Base-by-base conservation (phyloP, 2,797 vertebrate species). In the Parambassis ranga region DNA sequence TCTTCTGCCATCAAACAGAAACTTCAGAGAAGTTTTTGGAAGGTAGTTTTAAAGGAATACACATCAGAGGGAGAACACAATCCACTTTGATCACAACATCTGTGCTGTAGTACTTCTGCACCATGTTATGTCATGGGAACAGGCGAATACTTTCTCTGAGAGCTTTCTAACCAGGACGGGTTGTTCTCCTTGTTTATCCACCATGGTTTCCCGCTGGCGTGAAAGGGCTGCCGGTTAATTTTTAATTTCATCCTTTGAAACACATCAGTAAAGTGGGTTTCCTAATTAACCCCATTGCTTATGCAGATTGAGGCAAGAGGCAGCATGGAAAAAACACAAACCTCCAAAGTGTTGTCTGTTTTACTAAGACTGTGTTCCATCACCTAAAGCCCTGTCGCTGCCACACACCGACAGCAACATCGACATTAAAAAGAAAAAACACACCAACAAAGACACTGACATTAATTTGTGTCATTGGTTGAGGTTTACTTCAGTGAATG, bases 211-310 rank as follows among this genome's bases (percentile, higher is more conserved):
- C 74, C 39, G 46, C 70, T 84, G 85, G 75, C 43, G 69, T 82
- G 66, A 80, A 89, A 79, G 73, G 68, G 30, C 69, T 86, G 75
- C 16, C 53, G 23, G 62, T 89, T 83, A 84, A 90, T 89, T 88
- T 89, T 90, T 90, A 65, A 90, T 91, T 87, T 83, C 81, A 78
- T 85, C 83, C 85, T 89, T 90, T 91, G 89, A 91, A 92, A 90
- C 80, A 75, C 87, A 72, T 85, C 81, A 71, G 75, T 65, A 82
- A 89, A 89, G 79, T 89, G 71, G 85, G 76, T 90, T 87, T 81
- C 75, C 77, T 90, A 87, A 91, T 92, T 90, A 90, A 89, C 83
- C 86, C 83, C 66, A 44, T 81, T 91, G 88, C 75, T 71, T 85
- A 88, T 86, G 82, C 87, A 87, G 66, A 89, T 77, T 71, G 79